These are phyloP conservation scores for Myrmecophaga tridactyla DNA, from an alignment of 2,113 vertebrate species.

Conservation along the genomic window DNA sequence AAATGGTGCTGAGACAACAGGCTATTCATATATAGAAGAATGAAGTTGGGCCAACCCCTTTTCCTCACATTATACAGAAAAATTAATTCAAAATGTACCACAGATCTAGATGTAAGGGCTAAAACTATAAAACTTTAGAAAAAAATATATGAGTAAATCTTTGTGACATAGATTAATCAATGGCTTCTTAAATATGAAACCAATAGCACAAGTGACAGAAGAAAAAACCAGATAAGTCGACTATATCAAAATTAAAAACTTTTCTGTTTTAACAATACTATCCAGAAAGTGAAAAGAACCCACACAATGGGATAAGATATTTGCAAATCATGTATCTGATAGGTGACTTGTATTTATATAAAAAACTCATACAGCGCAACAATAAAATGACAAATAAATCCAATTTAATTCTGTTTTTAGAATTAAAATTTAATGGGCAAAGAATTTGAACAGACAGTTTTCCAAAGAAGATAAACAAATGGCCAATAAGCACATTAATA, in stretches of 20 bases:
- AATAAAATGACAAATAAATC: background rate
- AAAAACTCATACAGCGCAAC: background rate
- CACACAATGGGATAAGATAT: background rate
- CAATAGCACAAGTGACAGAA: background rate
- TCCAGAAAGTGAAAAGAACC: slow-evolving; percentile 19
- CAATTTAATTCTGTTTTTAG: too few relatives aligned
- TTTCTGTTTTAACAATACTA: slow-evolving; percentile 15
- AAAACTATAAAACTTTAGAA: slow-evolving; percentile 3
- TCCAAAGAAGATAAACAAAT: background rate
- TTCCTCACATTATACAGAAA: background rate
- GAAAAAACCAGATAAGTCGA: background rate
- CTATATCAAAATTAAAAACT: slow-evolving; percentile 29
- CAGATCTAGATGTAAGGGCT: background rate
- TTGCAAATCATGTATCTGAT: slow-evolving; percentile 10
- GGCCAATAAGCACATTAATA: slow-evolving; percentile 32
- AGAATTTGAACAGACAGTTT: background rate
- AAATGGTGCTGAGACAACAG: slow-evolving; percentile 3
- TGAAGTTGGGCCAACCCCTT: background rate
- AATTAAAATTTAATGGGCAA: background rate
- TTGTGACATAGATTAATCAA: background rate
- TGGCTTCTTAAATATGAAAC: background rate
- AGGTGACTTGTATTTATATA: background rate
- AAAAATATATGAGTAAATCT: slow-evolving; percentile 34
- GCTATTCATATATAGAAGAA: background rate
- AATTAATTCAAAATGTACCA: slow-evolving; percentile 27